Evolutionary conservation across 2,113 vertebrate genomes (phyloP), one percentile per base, ranked within the genome.

Genomic region (Platichthys stellatus): DNA sequence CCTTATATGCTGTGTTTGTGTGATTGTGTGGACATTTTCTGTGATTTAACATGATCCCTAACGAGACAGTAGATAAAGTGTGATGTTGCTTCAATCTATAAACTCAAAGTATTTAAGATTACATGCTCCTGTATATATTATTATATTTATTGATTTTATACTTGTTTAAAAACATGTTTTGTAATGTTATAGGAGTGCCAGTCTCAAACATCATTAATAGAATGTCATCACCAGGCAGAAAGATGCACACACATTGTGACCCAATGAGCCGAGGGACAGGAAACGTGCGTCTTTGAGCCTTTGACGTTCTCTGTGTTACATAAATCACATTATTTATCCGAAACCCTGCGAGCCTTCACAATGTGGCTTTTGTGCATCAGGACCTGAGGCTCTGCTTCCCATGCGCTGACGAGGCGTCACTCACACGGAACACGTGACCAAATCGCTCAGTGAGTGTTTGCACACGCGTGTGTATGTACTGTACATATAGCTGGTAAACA

Each of bases 251-350:
- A 63, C 53, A 4, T 24, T 24, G n/a, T 28, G 70, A 73, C 64
- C 23, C 56, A 74, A 79, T 28, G 75, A 68, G 70, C 58, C 4
- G 47, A 67, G 26, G 35, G 47, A 17, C 79, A 81, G 68, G n/a
- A 2, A 70, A 62, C 21, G 3, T 20, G 65, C 40, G 51, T 74
- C 75, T 75, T 11, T 0, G 14, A 76, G 70, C 65, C 40, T 86
- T 57, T 84, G 80, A 88, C 72, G 70, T 67, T 63, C 59, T 62
- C 5, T 61, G 63, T 61, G 61, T 87, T 88, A 88, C 20, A 43
- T 78, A 85, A 86, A 85, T 28, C 59, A 47, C 63, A 88, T 78
- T 84, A 88, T 79, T 85, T 78, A 80, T 76, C 76, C 68, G 63
- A 66, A 77, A 70, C 81, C 64, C 21, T n/a, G 68, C 1, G 31